Conservation (phyloP, 2,888 invertebrate species). For the Drosophila aldrichi region DNA sequence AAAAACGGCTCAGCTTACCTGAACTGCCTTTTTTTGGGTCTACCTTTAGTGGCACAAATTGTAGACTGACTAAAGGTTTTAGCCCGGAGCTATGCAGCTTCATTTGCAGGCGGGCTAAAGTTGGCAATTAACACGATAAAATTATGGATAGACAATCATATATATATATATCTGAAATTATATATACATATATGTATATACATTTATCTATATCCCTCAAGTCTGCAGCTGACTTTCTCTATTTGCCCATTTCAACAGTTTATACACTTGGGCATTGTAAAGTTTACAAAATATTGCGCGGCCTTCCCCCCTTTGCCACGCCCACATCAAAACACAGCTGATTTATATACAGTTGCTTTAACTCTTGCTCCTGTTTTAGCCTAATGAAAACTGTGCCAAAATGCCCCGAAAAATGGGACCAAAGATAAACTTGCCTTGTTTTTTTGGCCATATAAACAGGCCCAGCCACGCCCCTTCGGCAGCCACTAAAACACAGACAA, state of each 20-base stretch:
- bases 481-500: too few species aligned
- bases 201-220: background rate
- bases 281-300: constrained; percentile 34
- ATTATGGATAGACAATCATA: background rate
- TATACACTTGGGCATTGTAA: constrained; percentile 48
- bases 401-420: constrained; percentile 43
- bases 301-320: constrained; percentile 9
- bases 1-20: constrained; percentile 27
- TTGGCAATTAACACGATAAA: constrained; percentile 54
- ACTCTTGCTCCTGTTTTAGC: constrained; percentile 32
- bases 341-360: constrained; percentile 53
- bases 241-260: constrained; percentile 33
- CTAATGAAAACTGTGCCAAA: constrained; percentile 55
- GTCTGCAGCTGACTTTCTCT: background rate
- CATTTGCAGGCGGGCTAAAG: constrained; percentile 26
- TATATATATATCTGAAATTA: background rate
- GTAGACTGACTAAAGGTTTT: constrained; percentile 11
- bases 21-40: background rate
- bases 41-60: constrained; percentile 8
- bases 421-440: constrained; percentile 44
- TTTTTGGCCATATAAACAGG: constrained; percentile 48
- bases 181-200: background rate
- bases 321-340: constrained; percentile 26
- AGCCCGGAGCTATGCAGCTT: constrained; percentile 18
- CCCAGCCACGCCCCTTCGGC: background rate